These are phyloP conservation scores for Toxotes lorentzi DNA, from an alignment of 2,797 vertebrate genomes.

Conservation along the genomic window DNA sequence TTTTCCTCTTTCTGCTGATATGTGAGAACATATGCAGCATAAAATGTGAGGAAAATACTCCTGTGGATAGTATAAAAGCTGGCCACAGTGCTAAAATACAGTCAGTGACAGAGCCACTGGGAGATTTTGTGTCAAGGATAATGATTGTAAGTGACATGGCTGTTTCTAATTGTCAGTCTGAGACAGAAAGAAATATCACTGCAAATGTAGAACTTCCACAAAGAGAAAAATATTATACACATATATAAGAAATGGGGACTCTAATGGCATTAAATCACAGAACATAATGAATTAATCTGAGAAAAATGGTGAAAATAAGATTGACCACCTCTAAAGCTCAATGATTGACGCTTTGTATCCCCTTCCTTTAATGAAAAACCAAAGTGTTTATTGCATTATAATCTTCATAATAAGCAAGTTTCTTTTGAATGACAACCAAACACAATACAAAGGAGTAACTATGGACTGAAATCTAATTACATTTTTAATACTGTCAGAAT, in stretches of 20 bases:
- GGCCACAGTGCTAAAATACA: slow-evolving; percentile 29
- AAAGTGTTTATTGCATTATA: background rate
- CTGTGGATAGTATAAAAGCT: slow-evolving; percentile 17
- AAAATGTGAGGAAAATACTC: slow-evolving; percentile 34
- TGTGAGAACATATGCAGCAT: slow-evolving; percentile 36
- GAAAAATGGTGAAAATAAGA: background rate
- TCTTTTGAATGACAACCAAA: slow-evolving; percentile 65
- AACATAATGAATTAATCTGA: slow-evolving; percentile 36
- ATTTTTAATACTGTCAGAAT: slow-evolving; percentile 57
- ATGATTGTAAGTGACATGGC: slow-evolving; percentile 20
- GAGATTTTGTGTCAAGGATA: slow-evolving; percentile 22
- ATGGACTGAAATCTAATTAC: slow-evolving; percentile 62
- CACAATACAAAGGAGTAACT: slow-evolving; percentile 50
- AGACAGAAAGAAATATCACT: slow-evolving; percentile 28
- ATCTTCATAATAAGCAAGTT: slow-evolving; percentile 20
- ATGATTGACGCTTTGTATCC: background rate
- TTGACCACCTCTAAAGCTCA: background rate
- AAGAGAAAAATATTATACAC: too few species aligned
- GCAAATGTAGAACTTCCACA: slow-evolving; percentile 8
- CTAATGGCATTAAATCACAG: slow-evolving; percentile 28
- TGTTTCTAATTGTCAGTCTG: slow-evolving; percentile 5
- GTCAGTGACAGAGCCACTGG: slow-evolving; percentile 7
- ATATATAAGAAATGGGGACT: background rate
- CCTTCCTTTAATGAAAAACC: background rate
- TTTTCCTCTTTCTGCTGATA: slow-evolving; percentile 31